Conservation (phyloP, 2,888 invertebrate species). For the Trachelus iudaicus region DNA sequence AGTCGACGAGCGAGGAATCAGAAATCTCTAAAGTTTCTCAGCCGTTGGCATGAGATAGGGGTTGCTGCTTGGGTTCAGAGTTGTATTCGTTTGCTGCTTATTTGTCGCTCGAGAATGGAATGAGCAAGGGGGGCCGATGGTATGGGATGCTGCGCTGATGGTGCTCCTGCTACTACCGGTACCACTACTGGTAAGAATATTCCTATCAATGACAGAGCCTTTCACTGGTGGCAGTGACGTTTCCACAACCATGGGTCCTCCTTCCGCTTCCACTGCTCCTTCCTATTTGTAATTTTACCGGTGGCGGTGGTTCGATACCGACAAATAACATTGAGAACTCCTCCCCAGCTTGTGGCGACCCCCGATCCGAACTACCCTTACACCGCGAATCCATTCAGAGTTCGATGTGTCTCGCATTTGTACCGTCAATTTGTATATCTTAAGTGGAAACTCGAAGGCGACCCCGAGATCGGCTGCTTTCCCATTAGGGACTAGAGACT, state of each 20-base stretch:
- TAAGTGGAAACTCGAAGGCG: constrained; percentile 16
- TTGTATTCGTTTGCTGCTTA: constrained; percentile 47
- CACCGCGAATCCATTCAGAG: constrained; percentile 31
- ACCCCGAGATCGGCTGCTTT: not conserved
- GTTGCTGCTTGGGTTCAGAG: constrained; percentile 13
- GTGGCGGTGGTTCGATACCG: constrained; percentile 38
- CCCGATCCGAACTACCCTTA: constrained; percentile 22
- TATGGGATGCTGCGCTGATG: not conserved
- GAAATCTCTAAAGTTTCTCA: constrained; percentile 39
- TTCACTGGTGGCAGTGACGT: not conserved
- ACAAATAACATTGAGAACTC: constrained; percentile 44
- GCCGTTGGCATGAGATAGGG: constrained; percentile 13
- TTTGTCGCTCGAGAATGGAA: constrained; percentile 52
- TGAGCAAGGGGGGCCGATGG: constrained; percentile 30
- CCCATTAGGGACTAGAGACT: not conserved
- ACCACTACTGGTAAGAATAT: not conserved
- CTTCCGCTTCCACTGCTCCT: not conserved
- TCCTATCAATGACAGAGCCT: not conserved
- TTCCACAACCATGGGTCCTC: not conserved
- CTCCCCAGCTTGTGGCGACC: constrained; percentile 29
- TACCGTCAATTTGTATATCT: constrained; percentile 28
- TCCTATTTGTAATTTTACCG: not conserved
- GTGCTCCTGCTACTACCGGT: not conserved
- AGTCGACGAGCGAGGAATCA: constrained; percentile 36
- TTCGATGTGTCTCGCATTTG: constrained; percentile 38